A percentile compares a stretch with the other conserved stretches of the same genome.
Conservation (phyloP, 2,888 invertebrate species). For the Callinectes sapidus region DNA sequence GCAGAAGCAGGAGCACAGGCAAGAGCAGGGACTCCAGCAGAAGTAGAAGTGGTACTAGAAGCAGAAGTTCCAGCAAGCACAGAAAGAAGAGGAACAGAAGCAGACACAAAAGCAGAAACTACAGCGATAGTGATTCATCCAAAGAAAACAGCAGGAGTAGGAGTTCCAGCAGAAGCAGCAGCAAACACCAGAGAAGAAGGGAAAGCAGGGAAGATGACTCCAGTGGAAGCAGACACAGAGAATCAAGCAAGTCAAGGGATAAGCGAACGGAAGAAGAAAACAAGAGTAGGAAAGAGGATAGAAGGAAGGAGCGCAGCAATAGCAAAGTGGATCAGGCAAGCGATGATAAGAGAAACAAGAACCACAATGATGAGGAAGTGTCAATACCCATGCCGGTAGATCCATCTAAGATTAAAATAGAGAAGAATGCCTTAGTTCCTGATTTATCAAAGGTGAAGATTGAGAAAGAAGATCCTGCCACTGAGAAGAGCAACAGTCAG, state of each 20-base stretch:
- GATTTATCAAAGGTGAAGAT: constrained; percentile 58
- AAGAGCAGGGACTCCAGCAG: constrained; percentile 29
- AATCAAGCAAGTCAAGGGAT: neutral
- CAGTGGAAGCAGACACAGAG: neutral
- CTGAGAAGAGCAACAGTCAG: neutral
- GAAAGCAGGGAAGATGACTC: neutral
- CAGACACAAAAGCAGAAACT: constrained; percentile 15
- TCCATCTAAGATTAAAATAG: constrained; percentile 53
- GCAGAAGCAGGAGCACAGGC: constrained; percentile 42
- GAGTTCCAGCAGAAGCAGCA: constrained; percentile 19
- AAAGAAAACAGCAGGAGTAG: constrained; percentile 18
- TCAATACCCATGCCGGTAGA: constrained; percentile 61
- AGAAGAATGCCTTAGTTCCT: constrained; percentile 39
- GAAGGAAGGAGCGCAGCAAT: neutral
- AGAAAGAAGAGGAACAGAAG: constrained; percentile 46
- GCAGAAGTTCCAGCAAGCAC: constrained; percentile 48
- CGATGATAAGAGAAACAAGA: neutral
- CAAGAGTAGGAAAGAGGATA: constrained; percentile 1
- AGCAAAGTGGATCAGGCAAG: neutral
- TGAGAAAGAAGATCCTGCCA: constrained; percentile 34
- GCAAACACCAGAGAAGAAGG: neutral
- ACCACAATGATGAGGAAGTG: constrained; percentile 3
- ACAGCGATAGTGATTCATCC: neutral
- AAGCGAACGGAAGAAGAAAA: neutral
- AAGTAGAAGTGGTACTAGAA: constrained; percentile 21